A percentile compares a stretch with the other conserved stretches of the same genome.
These are phyloP conservation scores for Myoxocephalus aenaeus DNA, from an alignment of 2,797 vertebrate genomes.

Conservation along the genomic window DNA sequence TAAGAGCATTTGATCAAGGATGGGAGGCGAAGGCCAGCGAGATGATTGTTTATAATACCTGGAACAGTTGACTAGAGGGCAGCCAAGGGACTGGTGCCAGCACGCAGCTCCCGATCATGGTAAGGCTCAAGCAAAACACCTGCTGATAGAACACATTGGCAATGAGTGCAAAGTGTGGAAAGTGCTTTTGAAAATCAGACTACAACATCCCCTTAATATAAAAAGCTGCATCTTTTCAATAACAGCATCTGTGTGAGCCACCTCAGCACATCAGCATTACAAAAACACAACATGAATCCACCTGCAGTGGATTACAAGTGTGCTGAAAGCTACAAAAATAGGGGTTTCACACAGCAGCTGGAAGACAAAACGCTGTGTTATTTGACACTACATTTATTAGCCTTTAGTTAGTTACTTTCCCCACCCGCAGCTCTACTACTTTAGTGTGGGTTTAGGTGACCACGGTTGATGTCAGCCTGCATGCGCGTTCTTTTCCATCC, in stretches of 20 bases:
- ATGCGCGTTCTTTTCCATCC: too few species aligned
- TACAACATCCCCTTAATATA: not conserved
- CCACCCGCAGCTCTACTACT: not conserved
- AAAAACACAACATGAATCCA: not conserved
- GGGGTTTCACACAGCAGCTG: too few species aligned
- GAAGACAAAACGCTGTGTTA: too few species aligned
- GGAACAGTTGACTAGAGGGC: not conserved
- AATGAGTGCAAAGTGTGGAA: not conserved
- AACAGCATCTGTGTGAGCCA: not conserved
- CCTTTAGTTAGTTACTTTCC: not conserved
- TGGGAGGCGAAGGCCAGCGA: not conserved
- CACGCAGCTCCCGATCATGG: not conserved
- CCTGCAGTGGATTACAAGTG: not conserved
- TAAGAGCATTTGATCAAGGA: not conserved
- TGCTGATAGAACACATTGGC: not conserved
- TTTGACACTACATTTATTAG: too few species aligned
- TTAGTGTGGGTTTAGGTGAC: not conserved
- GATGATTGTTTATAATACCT: not conserved
- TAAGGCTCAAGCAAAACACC: not conserved
- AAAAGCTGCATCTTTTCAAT: not conserved
- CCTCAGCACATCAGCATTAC: not conserved
- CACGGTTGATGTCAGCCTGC: not conserved
- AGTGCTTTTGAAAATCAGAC: not conserved
- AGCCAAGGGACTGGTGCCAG: not conserved
- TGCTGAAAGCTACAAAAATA: too few species aligned